A percentile compares a stretch with the other conserved stretches of the same genome.
Conservation (phyloP, 2,797 vertebrate genomes). For the Gouania willdenowi region DNA sequence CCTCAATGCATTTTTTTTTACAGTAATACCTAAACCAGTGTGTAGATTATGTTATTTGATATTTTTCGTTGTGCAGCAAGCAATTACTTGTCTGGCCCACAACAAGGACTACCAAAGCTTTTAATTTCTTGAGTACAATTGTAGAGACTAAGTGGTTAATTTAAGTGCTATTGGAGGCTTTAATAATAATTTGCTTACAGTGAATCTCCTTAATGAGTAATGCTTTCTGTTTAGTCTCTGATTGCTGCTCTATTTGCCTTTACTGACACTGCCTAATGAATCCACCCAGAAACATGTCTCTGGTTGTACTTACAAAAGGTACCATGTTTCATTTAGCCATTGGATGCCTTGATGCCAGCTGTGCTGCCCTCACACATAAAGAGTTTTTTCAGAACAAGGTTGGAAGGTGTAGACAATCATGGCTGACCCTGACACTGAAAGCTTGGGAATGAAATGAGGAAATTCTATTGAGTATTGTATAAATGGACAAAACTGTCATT, state of each 20-base stretch:
- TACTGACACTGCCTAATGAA: too few species aligned
- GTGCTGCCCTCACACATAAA: constrained; percentile 15
- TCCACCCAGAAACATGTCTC: too few species aligned
- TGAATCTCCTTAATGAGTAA: constrained; percentile 28
- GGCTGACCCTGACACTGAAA: constrained; percentile 24
- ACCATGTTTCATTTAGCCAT: constrained; percentile 27
- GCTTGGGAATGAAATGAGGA: constrained; percentile 9
- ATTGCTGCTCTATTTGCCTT: constrained; percentile 25
- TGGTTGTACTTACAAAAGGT: too few species aligned
- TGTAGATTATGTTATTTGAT: constrained; percentile 23
- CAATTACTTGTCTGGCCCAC: constrained; percentile 34
- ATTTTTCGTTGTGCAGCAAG: constrained; percentile 23
- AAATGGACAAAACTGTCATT: constrained; percentile 24
- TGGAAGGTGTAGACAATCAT: constrained; percentile 20
- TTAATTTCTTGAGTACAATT: constrained; percentile 45
- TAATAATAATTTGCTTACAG: constrained; percentile 41
- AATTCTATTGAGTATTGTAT: constrained; percentile 33
- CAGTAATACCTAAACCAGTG: too few species aligned
- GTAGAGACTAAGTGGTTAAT: constrained; percentile 38
- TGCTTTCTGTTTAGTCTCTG: constrained; percentile 32
- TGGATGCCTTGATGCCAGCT: constrained; percentile 22
- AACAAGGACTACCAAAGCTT: constrained; percentile 32
- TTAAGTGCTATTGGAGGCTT: constrained; percentile 39
- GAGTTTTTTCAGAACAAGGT: constrained; percentile 15
- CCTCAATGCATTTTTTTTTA: too few species aligned